Conservation (phyloP, 2,888 invertebrate genomes). For the Theretra japonica region DNA sequence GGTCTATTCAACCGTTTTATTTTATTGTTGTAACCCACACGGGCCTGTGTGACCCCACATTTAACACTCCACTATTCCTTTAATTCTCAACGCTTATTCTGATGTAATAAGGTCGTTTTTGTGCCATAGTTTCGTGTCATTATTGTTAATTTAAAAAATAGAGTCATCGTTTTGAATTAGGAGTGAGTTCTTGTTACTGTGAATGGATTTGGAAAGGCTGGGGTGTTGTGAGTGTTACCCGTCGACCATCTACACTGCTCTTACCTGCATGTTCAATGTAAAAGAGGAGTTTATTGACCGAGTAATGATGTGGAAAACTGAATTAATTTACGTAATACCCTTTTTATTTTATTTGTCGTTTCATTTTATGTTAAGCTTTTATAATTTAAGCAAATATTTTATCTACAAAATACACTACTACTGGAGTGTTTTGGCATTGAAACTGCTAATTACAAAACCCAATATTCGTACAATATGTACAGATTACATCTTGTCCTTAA, state of each 20-base stretch:
- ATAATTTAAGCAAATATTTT: too few species aligned
- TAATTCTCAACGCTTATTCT: slow-evolving; percentile 40
- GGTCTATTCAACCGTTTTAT: slow-evolving; percentile 77
- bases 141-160: slow-evolving; percentile 39
- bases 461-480: too few species aligned
- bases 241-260: not conserved
- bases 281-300: not conserved
- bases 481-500: too few species aligned
- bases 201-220: not conserved
- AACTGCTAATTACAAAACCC: too few species aligned
- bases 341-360: too few species aligned
- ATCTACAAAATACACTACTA: too few species aligned
- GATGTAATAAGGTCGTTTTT: slow-evolving; percentile 37
- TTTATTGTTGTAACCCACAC: slow-evolving; percentile 78
- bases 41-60: slow-evolving; percentile 64
- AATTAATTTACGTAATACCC: not conserved
- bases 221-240: slow-evolving; percentile 2
- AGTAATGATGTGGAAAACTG: not conserved
- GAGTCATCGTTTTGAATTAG: slow-evolving; percentile 71
- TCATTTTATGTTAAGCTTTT: too few species aligned
- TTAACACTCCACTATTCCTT: slow-evolving; percentile 43
- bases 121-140: slow-evolving; percentile 33
- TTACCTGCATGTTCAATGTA: slow-evolving; percentile 6
- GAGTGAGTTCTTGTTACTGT: slow-evolving; percentile 27
- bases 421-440: too few species aligned